Percentiles rank a stretch among this genome's conserved stretches.
Evolutionary conservation across 2,797 vertebrate species (phyloP).

Genomic region (Cossypha dichroa): DNA sequence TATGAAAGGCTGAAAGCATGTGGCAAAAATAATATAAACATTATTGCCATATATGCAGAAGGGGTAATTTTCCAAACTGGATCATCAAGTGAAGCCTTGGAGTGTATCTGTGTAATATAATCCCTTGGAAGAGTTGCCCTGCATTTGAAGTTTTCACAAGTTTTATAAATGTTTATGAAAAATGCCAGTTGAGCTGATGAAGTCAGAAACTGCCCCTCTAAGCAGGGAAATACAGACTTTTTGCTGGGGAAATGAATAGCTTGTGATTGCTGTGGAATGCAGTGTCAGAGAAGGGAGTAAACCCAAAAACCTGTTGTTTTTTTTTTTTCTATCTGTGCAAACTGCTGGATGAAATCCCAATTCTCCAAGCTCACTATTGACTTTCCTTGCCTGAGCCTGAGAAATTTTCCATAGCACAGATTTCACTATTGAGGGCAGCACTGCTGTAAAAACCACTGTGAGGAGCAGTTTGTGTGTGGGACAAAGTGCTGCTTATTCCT

Average conservation of each 20-base stretch:
- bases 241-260: background rate
- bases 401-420: background rate
- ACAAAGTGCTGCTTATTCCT: background rate
- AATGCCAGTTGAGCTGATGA: background rate
- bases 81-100: background rate
- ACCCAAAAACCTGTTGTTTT: background rate
- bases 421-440: constrained; percentile 55
- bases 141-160: background rate
- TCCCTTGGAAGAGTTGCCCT: background rate
- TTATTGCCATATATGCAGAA: constrained; percentile 49
- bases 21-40: constrained; percentile 60
- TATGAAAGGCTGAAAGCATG: constrained; percentile 58
- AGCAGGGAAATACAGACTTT: background rate
- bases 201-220: background rate
- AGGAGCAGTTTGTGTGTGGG: background rate
- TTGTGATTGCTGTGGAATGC: constrained; percentile 2
- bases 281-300: background rate
- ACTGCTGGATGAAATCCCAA: background rate
- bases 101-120: constrained; percentile 21
- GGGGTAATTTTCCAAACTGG: constrained; percentile 27
- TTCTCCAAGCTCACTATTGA: background rate
- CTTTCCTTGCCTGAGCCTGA: background rate
- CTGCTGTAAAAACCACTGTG: constrained; percentile 7
- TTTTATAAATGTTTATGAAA: constrained; percentile 13
- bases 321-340: background rate